Conservation (phyloP, 2,888 invertebrate genomes). For the Neoitamus cyanurus region DNA sequence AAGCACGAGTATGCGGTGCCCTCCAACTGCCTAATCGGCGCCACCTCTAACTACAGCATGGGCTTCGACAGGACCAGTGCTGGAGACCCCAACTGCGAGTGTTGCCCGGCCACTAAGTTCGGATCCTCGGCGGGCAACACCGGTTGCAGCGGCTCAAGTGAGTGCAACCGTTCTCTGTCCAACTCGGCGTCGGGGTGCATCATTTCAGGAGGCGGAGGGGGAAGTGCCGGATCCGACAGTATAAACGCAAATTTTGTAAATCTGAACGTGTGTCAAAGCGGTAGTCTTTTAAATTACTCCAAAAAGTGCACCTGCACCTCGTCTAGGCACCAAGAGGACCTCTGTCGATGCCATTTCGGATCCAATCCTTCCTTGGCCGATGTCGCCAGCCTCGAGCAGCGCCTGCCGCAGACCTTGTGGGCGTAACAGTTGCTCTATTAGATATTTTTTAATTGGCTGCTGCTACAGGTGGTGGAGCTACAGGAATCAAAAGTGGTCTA, state of each 20-base stretch:
- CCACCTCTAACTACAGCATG: conserved; percentile 46
- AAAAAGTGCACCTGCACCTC: conserved; percentile 45
- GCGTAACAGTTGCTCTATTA: conserved; percentile 48
- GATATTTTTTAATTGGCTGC: conserved; percentile 9
- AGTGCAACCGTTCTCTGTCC: conserved; percentile 44
- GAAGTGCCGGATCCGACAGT: conserved; percentile 17
- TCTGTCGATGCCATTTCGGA: conserved; percentile 47
- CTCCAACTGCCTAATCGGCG: conserved; percentile 56
- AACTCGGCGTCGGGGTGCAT: conserved; percentile 47
- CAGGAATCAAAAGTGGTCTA: conserved; percentile 40
- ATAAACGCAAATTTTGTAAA: conserved; percentile 22
- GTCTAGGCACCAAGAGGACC: conserved; percentile 37
- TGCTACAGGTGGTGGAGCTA: background rate
- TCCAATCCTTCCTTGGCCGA: conserved; percentile 49
- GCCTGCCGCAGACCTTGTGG: conserved; percentile 47
- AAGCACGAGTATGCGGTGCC: conserved; percentile 66
- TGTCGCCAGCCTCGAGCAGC: conserved; percentile 46
- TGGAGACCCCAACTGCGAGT: conserved; percentile 46
- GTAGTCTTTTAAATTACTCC: conserved; percentile 36
- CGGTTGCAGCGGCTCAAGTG: conserved; percentile 42
- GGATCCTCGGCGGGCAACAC: conserved; percentile 43
- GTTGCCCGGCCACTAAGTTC: conserved; percentile 40
- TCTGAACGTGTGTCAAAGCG: conserved; percentile 36
- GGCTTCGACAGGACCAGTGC: background rate
- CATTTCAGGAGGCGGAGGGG: conserved; percentile 58